A percentile compares a stretch with the other conserved stretches of the same genome.
phyloP scores from a whole-genome alignment of 2,888 invertebrate genomes.

The Euproctis similis region DNA sequence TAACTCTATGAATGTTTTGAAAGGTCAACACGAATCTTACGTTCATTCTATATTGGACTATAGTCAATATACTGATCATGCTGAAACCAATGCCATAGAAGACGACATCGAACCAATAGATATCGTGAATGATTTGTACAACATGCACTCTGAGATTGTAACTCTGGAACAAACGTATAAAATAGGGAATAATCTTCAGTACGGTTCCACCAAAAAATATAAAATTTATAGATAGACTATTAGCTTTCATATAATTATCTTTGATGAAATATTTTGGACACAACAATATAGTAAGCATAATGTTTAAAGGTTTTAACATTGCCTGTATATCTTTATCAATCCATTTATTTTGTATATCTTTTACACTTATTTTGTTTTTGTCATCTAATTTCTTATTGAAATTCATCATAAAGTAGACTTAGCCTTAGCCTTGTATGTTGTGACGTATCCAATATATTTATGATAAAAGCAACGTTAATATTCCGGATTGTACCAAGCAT shows the following conservation, averaged over 20 bases:
- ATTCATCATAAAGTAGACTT: background rate
- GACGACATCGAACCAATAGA: conserved; percentile 2
- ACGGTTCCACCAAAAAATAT: conserved; percentile 2
- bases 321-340: conserved; percentile 15
- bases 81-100: conserved; percentile 4
- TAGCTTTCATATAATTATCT: conserved; percentile 13
- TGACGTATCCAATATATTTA: too few species aligned
- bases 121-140: background rate
- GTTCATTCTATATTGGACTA: conserved; percentile 1
- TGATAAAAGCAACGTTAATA: too few species aligned
- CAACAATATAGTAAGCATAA: conserved; percentile 11
- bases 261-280: conserved; percentile 15
- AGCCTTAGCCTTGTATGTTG: background rate
- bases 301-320: conserved; percentile 14
- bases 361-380: background rate
- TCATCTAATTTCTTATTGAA: background rate
- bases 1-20: conserved; percentile 10
- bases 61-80: conserved; percentile 3
- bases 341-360: conserved; percentile 2
- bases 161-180: background rate
- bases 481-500: background rate
- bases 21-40: conserved; percentile 9
- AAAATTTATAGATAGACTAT: conserved; percentile 5
- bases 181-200: background rate
- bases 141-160: background rate